These are phyloP conservation scores for Halcyon malimbica DNA, from an alignment of 2,113 vertebrate genomes.

Conservation along the genomic window DNA sequence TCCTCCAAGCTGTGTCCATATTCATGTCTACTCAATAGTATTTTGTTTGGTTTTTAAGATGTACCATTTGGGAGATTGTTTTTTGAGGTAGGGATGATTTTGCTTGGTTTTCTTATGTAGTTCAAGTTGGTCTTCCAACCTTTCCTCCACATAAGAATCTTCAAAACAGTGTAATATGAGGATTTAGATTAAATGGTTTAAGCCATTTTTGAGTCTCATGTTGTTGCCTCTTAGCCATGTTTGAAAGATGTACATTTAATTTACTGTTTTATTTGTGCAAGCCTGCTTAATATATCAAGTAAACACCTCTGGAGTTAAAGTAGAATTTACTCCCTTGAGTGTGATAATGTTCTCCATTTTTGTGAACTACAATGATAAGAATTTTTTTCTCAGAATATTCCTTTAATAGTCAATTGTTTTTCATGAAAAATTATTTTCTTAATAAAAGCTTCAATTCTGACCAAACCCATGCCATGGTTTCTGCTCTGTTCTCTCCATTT, in stretches of 20 bases:
- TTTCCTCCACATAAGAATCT: background rate
- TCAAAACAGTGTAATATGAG: background rate
- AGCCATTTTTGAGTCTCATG: background rate
- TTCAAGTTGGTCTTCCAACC: background rate
- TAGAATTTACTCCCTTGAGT: background rate
- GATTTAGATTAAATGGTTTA: background rate
- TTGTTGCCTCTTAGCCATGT: background rate
- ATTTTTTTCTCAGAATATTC: background rate
- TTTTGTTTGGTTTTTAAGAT: background rate
- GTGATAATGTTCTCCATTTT: background rate
- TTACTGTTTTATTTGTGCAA: background rate
- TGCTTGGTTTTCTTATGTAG: background rate
- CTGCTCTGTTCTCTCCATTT: background rate
- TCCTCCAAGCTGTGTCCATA: background rate
- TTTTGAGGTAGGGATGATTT: background rate
- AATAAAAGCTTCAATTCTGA: background rate
- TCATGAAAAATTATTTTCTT: background rate
- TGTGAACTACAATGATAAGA: rapidly evolving
- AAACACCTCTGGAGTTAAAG: background rate
- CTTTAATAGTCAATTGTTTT: background rate
- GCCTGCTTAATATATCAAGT: background rate
- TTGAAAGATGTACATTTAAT: background rate
- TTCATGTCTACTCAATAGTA: background rate
- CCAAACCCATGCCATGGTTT: background rate
- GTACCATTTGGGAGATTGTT: background rate